Percentiles rank a stretch among this genome's conserved stretches.
phyloP scores from a whole-genome alignment of 2,888 invertebrate genomes.

The Monoplex corrugatus region DNA sequence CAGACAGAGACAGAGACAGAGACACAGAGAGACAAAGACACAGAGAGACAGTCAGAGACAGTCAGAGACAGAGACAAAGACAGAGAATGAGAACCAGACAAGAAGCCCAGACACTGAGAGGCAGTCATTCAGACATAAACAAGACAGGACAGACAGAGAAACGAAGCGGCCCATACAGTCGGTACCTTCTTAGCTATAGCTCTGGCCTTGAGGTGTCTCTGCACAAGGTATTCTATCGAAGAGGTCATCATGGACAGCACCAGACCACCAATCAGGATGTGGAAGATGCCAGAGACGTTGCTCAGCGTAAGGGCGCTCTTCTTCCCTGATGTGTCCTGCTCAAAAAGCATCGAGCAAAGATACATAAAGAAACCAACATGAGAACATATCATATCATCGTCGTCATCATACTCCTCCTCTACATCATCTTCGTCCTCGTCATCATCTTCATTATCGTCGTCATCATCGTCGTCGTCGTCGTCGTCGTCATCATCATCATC shows the following conservation, averaged over 20 bases:
- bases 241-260: slow-evolving; percentile 95
- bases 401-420: too few relatives aligned
- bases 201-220: slow-evolving; percentile 56
- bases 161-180: too few relatives aligned
- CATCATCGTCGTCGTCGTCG: too few relatives aligned
- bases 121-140: background rate
- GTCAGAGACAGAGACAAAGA: too few relatives aligned
- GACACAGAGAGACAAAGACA: slow-evolving; percentile 18
- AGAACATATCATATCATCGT: too few relatives aligned
- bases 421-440: too few relatives aligned
- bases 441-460: too few relatives aligned
- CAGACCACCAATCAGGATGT: slow-evolving; percentile 97
- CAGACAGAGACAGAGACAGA: background rate
- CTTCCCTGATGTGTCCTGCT: slow-evolving; percentile 57
- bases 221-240: slow-evolving; percentile 93
- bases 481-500: too few relatives aligned
- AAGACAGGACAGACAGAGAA: background rate
- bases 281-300: slow-evolving; percentile 99
- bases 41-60: too few relatives aligned
- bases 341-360: background rate
- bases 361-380: background rate
- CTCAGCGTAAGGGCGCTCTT: slow-evolving; percentile 89
- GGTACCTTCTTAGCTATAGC: slow-evolving; percentile 8
- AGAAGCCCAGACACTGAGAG: too few relatives aligned
- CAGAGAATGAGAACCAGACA: too few relatives aligned